phyloP scores from a whole-genome alignment of 1,140 invertebrate genomes.

The Trachymyrmex septentrionalis region DNA sequence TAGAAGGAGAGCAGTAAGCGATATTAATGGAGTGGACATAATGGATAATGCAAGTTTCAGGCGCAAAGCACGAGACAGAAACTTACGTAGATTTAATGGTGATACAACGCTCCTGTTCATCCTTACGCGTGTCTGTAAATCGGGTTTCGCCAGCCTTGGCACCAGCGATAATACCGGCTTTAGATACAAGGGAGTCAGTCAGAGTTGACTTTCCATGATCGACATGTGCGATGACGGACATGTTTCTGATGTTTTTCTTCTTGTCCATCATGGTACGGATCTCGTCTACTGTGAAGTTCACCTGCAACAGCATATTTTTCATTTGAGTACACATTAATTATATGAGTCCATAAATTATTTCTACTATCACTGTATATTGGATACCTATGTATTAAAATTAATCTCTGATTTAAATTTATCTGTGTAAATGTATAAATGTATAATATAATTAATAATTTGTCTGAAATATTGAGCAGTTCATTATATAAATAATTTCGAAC shows the following conservation, averaged over 20 bases:
- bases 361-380: not conserved
- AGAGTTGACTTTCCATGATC: conserved; percentile 99
- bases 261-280: conserved; percentile 99
- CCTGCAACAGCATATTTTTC: conserved; percentile 89
- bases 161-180: conserved; percentile 99
- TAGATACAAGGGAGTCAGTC: conserved; percentile 99
- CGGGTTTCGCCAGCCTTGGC: conserved; percentile 99
- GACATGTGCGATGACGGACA: conserved; percentile 99
- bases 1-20: conserved; percentile 83
- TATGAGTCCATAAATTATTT: not conserved
- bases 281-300: conserved; percentile 99
- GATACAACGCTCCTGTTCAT: conserved; percentile 99
- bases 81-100: conserved; percentile 99
- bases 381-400: not conserved
- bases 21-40: not conserved
- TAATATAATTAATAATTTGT: not conserved
- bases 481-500: not conserved
- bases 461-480: not conserved
- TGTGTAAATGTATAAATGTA: not conserved
- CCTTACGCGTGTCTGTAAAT: conserved; percentile 99
- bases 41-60: not conserved
- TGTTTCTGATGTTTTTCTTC: conserved; percentile 99
- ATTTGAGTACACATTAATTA: not conserved
- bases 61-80: not conserved
- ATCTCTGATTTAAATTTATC: not conserved